These are phyloP conservation scores for Malurus splendens DNA, from an alignment of 2,797 vertebrate species.

Conservation along the genomic window DNA sequence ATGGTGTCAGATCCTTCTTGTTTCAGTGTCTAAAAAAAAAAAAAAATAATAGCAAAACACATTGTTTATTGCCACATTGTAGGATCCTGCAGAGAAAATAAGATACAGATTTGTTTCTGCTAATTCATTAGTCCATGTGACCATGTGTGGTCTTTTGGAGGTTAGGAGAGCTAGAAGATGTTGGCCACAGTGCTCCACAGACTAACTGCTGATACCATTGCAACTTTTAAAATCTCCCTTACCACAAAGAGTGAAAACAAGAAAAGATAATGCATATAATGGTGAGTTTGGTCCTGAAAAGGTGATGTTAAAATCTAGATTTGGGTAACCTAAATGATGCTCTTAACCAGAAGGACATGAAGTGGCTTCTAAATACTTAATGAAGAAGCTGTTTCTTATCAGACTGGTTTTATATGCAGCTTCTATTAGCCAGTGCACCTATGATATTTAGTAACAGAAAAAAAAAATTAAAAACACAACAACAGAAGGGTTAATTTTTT, in stretches of 20 bases:
- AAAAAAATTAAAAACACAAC: rapidly evolving
- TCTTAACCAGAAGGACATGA: background rate
- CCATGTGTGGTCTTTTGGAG: background rate
- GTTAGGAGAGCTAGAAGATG: background rate
- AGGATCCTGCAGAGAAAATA: background rate
- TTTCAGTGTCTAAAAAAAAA: background rate
- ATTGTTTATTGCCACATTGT: background rate
- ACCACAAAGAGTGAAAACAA: background rate
- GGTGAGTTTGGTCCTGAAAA: background rate
- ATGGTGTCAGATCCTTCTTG: background rate
- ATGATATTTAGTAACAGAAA: background rate
- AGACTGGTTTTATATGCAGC: background rate
- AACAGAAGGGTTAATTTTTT: background rate
- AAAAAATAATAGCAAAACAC: background rate
- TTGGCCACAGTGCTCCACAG: background rate
- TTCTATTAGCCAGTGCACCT: background rate
- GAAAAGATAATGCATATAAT: background rate
- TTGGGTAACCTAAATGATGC: background rate
- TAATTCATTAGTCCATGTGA: background rate
- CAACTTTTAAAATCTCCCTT: background rate
- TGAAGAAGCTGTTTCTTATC: background rate
- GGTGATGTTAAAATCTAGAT: background rate
- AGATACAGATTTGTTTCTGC: background rate
- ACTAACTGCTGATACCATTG: background rate
- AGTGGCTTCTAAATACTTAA: background rate